Evolutionary conservation across 1,140 invertebrate species (phyloP), one percentile per base, ranked within the genome.

Genomic region (Leptonema lineaticorne): DNA sequence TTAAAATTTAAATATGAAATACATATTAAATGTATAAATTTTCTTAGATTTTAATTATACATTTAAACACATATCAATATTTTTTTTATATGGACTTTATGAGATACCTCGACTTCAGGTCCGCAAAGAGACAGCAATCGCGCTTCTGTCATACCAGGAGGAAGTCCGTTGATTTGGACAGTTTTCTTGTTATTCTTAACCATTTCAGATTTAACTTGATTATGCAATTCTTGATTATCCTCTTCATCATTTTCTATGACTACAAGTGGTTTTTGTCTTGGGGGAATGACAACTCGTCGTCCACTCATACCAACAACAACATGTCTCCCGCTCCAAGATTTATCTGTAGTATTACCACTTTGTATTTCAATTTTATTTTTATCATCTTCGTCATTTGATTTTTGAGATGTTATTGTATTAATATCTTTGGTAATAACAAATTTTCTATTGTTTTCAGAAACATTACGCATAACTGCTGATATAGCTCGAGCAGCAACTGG

Each of bases 51-150:
- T 26, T 22, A 11, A 53, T 53, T 22, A 59, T 24, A 33, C 26
- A 33, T 45, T 18, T 62, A 64, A 20, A 60, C 18, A 59, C 18
- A 48, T 67, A 67, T 48, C 14, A 29, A 45, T 60, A 67, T 46
- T 29, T 20, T 53, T 41, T 67, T 62, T 68, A 53, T 62, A 60
- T 68, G n/a, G 45, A 58, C 37, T 50, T n/a, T n/a, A n/a, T n/a
- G n/a, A n/a, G 62, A 64, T 72, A 72, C 71, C 71, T 72, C 71
- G 46, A 72, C 71, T 69, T 72, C 68, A 14, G 68, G 60, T 53
- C 71, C 71, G 53, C 71, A 72, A 20, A 72, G 64, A 3, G 71
- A 72, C 18, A 69, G 71, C 41, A 72, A 48, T 14, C 71, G 29
- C 0, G 65, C 71, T 64, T 72, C 68, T 16, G 71, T 72, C 71